Evolutionary conservation across 2,797 vertebrate genomes (phyloP).

Genomic region (Acestrorhynchus altus): DNA sequence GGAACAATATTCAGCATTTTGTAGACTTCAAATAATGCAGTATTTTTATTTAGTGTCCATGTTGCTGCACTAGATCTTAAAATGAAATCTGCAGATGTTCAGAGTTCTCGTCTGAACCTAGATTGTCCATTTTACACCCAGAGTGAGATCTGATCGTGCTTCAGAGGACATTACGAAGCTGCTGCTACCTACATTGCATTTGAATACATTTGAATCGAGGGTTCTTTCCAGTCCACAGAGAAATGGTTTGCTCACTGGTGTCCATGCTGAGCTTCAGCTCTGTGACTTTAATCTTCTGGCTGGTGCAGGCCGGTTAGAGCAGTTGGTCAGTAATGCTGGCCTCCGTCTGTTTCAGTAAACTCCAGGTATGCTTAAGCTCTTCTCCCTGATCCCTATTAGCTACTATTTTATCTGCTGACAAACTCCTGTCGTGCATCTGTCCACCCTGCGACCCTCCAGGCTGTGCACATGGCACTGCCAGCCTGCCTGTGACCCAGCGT

Average conservation of each 20-base stretch:
- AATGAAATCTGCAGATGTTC: too few relatives aligned
- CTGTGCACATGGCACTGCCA: not conserved
- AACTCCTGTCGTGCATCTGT: constrained; percentile 55
- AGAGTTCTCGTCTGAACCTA: too few relatives aligned
- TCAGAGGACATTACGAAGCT: not conserved
- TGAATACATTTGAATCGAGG: constrained; percentile 21
- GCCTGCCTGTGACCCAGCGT: not conserved
- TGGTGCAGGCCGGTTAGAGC: constrained; percentile 57
- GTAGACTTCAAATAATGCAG: too few relatives aligned
- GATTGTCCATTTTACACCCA: too few relatives aligned
- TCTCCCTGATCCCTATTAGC: constrained; percentile 63
- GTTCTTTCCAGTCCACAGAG: not conserved
- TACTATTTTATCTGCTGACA: constrained; percentile 57
- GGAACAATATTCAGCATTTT: too few relatives aligned
- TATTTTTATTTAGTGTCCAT: too few relatives aligned
- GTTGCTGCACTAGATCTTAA: too few relatives aligned
- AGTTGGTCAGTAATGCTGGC: constrained; percentile 44
- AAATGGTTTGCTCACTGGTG: not conserved
- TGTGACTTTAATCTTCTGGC: constrained; percentile 35
- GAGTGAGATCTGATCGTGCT: too few relatives aligned
- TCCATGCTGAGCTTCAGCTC: not conserved
- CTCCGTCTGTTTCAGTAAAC: constrained; percentile 24
- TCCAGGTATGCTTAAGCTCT: constrained; percentile 52
- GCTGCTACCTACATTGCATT: not conserved
- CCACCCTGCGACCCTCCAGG: not conserved